Evolutionary conservation across 2,113 vertebrate species (phyloP).

Genomic region (Myodes glareolus): DNA sequence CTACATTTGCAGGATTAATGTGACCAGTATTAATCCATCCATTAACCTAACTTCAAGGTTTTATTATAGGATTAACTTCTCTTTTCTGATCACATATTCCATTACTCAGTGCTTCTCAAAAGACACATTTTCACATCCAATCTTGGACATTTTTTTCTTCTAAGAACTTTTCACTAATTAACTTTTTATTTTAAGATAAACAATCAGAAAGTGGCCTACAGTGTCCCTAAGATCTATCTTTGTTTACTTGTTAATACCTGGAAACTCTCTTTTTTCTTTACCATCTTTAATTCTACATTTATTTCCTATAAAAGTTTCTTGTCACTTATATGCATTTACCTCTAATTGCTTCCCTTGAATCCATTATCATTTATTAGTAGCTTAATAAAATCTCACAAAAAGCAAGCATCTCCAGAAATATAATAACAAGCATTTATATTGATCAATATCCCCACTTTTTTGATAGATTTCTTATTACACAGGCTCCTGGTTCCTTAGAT

Average conservation of each 20-base stretch:
- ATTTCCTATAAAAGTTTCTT: not conserved
- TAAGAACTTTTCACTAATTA: conserved; percentile 30
- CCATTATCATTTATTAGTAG: not conserved
- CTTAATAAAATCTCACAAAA: conserved; percentile 7
- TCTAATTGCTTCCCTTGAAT: not conserved
- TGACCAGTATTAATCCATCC: conserved; percentile 18
- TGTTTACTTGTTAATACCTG: not conserved
- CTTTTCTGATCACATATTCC: conserved; percentile 21
- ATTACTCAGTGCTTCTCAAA: not conserved
- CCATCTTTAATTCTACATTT: not conserved
- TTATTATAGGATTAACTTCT: not conserved
- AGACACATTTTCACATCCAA: not conserved
- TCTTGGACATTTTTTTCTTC: conserved; percentile 10
- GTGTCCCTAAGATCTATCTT: not conserved
- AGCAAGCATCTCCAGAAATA: not conserved
- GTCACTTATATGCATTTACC: conserved; percentile 20
- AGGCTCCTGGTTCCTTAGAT: not conserved
- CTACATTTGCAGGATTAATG: conserved; percentile 37
- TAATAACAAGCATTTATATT: conserved; percentile 16
- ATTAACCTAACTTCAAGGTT: conserved; percentile 34
- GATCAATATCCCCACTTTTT: not conserved
- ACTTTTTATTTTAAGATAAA: conserved; percentile 20
- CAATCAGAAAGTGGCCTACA: not conserved
- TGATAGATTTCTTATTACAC: conserved; percentile 24
- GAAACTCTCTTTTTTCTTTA: not conserved